Percentiles rank a stretch among this genome's conserved stretches.
These are phyloP conservation scores for Stegodyphus mimosarum DNA, from an alignment of 1,140 invertebrate species.

Conservation along the genomic window DNA sequence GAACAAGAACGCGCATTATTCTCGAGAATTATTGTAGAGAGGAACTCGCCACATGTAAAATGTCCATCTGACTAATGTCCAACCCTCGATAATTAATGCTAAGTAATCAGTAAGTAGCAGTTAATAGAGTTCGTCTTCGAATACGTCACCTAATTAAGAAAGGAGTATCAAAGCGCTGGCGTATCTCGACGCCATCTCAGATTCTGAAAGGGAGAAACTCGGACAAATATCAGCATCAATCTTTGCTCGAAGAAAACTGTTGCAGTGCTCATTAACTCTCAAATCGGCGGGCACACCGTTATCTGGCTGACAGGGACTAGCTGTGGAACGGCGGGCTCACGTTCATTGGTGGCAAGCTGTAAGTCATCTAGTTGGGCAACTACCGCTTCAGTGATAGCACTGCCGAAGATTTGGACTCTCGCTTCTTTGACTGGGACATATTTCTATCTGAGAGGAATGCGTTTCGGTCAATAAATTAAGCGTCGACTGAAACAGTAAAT, in stretches of 20 bases:
- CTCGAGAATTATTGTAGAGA: slow-evolving; percentile 32
- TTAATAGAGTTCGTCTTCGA: slow-evolving; percentile 53
- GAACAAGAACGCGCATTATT: slow-evolving; percentile 40
- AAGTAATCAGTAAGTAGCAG: slow-evolving; percentile 59
- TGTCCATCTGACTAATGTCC: slow-evolving; percentile 55
- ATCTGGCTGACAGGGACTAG: slow-evolving; percentile 26
- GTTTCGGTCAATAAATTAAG: slow-evolving; percentile 40
- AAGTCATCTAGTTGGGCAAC: slow-evolving; percentile 29
- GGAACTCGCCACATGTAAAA: slow-evolving; percentile 42
- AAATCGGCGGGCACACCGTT: slow-evolving; percentile 19
- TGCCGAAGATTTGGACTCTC: slow-evolving; percentile 18
- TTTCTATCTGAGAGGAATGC: slow-evolving; percentile 26
- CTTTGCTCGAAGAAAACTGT: slow-evolving; percentile 49
- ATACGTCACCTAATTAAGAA: slow-evolving; percentile 55
- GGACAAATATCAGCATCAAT: slow-evolving; percentile 58
- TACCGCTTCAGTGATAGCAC: slow-evolving; percentile 6
- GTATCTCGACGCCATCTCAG: slow-evolving; percentile 27
- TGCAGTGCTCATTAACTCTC: slow-evolving; percentile 35
- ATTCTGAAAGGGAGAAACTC: slow-evolving; percentile 28
- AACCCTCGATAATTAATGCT: slow-evolving; percentile 51
- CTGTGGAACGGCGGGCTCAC: not conserved
- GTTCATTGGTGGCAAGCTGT: not conserved
- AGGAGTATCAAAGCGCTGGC: not conserved
- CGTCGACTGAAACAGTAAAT: slow-evolving; percentile 24
- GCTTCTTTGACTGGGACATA: slow-evolving; percentile 22